Conservation (phyloP, 2,888 invertebrate genomes). For the Dryococelus australis region DNA sequence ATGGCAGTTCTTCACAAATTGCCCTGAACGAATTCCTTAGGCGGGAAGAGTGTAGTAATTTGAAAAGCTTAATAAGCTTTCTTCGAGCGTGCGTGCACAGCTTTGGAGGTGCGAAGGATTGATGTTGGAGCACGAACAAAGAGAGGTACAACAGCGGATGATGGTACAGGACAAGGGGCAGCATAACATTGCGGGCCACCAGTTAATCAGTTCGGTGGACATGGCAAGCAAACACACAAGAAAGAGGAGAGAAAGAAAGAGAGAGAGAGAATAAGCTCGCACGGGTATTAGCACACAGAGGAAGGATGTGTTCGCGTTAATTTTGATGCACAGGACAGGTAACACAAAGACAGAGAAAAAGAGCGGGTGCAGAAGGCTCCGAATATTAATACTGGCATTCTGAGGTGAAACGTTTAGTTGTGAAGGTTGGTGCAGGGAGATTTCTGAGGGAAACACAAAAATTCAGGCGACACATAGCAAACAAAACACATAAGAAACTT, state of each 20-base stretch:
- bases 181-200: neutral
- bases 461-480: neutral
- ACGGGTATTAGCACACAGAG: neutral
- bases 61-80: too few species aligned
- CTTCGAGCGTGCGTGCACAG: neutral
- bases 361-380: neutral
- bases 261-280: neutral
- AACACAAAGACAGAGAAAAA: neutral
- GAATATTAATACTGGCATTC: neutral
- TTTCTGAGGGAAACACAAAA: neutral
- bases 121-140: neutral
- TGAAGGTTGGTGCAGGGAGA: neutral
- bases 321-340: neutral
- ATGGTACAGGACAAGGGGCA: neutral
- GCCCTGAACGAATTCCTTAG: too few species aligned
- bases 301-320: neutral
- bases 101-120: neutral
- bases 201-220: neutral
- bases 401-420: neutral
- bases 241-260: neutral
- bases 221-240: conserved; percentile 6
- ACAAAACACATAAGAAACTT: neutral
- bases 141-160: neutral
- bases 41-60: too few species aligned
- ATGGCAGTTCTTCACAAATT: too few species aligned